Percentiles rank a stretch among this genome's conserved stretches.
These are phyloP conservation scores for Tringa solitaria DNA, from an alignment of 2,113 vertebrate species.

Conservation along the genomic window DNA sequence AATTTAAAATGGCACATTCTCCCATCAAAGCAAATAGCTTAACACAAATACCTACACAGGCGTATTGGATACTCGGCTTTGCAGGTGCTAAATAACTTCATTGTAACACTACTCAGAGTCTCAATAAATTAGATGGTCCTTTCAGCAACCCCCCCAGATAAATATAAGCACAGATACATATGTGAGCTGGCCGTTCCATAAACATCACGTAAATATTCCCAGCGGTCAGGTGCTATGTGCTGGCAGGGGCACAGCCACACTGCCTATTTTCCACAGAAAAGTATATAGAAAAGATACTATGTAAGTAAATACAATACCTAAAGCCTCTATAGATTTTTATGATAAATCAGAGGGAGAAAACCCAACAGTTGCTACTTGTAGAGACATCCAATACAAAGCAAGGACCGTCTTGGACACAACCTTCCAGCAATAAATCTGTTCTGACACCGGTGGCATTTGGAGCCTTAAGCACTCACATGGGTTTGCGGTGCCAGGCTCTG, in stretches of 20 bases:
- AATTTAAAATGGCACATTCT: background rate
- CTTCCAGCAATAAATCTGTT: background rate
- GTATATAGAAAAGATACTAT: background rate
- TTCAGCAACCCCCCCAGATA: background rate
- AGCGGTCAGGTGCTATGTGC: rapidly evolving
- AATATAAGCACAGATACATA: background rate
- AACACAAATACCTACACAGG: background rate
- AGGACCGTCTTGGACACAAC: background rate
- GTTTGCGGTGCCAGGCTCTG: background rate
- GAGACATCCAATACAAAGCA: background rate
- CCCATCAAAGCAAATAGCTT: background rate
- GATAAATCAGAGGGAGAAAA: background rate
- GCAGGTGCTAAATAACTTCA: background rate
- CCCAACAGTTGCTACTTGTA: background rate
- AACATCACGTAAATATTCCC: background rate
- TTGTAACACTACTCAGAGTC: background rate
- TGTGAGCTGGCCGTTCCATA: background rate
- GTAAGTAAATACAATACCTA: background rate
- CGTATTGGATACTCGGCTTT: background rate
- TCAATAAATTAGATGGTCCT: background rate
- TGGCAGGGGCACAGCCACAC: background rate
- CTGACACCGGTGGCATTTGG: background rate
- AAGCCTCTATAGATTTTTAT: background rate
- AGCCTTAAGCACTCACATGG: background rate
- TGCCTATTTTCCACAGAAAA: background rate